Percentiles rank a stretch among this genome's conserved stretches.
These are phyloP conservation scores for Phyllopteryx taeniolatus DNA, from an alignment of 2,113 vertebrate species.

Conservation along the genomic window DNA sequence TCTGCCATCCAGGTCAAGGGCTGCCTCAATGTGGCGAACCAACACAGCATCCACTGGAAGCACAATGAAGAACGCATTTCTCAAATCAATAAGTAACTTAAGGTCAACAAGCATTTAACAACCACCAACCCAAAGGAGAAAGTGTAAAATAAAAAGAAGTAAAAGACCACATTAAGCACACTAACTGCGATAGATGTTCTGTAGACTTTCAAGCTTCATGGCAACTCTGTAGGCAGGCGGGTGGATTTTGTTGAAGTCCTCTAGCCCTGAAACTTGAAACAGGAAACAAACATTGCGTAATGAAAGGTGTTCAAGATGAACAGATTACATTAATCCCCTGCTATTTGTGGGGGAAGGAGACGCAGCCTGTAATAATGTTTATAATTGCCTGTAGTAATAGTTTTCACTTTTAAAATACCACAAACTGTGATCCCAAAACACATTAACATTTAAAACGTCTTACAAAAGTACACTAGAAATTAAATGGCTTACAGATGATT, in stretches of 20 bases:
- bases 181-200: conserved; percentile 81
- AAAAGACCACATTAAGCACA: conserved; percentile 4
- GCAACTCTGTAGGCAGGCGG: conserved; percentile 76
- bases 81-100: neutral
- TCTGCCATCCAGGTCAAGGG: conserved; percentile 43
- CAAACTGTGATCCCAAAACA: no score
- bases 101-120: neutral
- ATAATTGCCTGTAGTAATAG: no score
- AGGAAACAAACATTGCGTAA: neutral
- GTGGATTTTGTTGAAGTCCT: conserved; percentile 64
- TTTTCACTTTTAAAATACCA: no score
- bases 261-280: conserved; percentile 47
- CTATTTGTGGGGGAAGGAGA: no score
- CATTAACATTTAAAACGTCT: neutral
- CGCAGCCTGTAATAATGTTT: no score
- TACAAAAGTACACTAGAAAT: neutral
- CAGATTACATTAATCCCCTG: no score
- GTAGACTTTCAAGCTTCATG: conserved; percentile 78
- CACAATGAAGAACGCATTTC: neutral
- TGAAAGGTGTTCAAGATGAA: neutral
- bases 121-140: neutral
- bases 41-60: conserved; percentile 72
- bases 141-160: neutral
- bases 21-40: conserved; percentile 56
- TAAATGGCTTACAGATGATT: neutral